These are phyloP conservation scores for Agrypnia vestita DNA, from an alignment of 1,140 invertebrate genomes.

Conservation along the genomic window DNA sequence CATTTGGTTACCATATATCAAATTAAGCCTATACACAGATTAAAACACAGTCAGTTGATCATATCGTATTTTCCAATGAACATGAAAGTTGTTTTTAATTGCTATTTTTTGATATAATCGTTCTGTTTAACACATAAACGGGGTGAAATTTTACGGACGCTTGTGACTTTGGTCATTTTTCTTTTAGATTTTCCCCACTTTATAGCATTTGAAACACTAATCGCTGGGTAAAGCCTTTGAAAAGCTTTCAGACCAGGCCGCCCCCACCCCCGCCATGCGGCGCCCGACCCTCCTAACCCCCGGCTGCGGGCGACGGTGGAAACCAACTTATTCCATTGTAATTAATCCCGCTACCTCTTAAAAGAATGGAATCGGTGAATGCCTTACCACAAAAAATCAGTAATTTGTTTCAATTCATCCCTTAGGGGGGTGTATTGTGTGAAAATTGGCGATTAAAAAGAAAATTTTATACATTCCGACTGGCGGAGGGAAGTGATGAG, in stretches of 20 bases:
- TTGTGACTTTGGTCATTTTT: conserved; percentile 53
- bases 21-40: no score
- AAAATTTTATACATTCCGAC: conserved; percentile 46
- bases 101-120: not conserved
- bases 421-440: conserved; percentile 54
- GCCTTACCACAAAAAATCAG: conserved; percentile 53
- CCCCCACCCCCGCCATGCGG: not conserved
- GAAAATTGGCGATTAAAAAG: conserved; percentile 57
- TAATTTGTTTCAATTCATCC: conserved; percentile 59
- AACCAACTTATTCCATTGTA: conserved; percentile 58
- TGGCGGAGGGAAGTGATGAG: conserved; percentile 5
- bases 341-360: conserved; percentile 56
- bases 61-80: no score
- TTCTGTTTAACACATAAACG: conserved; percentile 8
- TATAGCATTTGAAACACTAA: conserved; percentile 58
- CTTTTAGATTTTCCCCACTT: conserved; percentile 54
- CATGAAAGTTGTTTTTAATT: no score
- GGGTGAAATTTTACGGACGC: conserved; percentile 39
- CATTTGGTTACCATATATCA: no score
- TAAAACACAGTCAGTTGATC: no score
- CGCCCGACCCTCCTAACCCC: conserved; percentile 21
- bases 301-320: conserved; percentile 36
- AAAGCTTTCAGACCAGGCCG: conserved; percentile 45
- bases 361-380: conserved; percentile 56
- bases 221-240: conserved; percentile 52